Evolutionary conservation across 2,797 vertebrate species (phyloP).

Genomic region (Carduelis carduelis): DNA sequence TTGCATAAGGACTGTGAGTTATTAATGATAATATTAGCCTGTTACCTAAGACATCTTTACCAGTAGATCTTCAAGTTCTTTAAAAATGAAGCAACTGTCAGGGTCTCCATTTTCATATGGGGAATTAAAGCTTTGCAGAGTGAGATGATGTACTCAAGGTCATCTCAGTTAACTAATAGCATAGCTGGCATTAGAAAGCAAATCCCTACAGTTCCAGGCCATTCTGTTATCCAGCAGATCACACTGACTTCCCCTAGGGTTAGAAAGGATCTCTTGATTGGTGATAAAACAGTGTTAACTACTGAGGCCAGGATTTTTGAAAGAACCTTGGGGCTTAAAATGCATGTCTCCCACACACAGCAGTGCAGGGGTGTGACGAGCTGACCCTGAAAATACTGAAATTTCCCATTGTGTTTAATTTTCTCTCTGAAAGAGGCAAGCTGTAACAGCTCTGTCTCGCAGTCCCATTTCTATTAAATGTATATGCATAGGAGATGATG

Average conservation of each 20-base stretch:
- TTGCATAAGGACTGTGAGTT: constrained; percentile 4
- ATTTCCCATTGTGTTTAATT: not conserved
- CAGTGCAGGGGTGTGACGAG: not conserved
- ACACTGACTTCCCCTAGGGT: not conserved
- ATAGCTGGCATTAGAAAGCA: constrained; percentile 20
- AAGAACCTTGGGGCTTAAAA: not conserved
- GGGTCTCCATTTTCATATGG: not conserved
- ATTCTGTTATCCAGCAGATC: not conserved
- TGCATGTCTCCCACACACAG: not conserved
- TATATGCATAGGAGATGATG: not conserved
- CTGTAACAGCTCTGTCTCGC: not conserved
- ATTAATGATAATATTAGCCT: constrained; percentile 38
- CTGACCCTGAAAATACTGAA: not conserved
- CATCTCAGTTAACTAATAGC: constrained; percentile 19
- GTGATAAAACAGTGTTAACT: not conserved
- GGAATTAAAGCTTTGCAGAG: not conserved
- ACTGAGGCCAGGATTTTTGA: not conserved
- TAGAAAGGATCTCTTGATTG: not conserved
- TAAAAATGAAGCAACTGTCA: constrained; percentile 56
- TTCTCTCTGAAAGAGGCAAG: not conserved
- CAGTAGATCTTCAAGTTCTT: constrained; percentile 45
- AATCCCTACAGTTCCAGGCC: not conserved
- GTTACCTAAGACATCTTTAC: constrained; percentile 37
- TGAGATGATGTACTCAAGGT: constrained; percentile 17
- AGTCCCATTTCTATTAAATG: constrained; percentile 3